Percentiles rank a stretch among this genome's conserved stretches.
Conservation (phyloP, 2,113 vertebrate genomes). For the Cyanoramphus novaezelandiae region DNA sequence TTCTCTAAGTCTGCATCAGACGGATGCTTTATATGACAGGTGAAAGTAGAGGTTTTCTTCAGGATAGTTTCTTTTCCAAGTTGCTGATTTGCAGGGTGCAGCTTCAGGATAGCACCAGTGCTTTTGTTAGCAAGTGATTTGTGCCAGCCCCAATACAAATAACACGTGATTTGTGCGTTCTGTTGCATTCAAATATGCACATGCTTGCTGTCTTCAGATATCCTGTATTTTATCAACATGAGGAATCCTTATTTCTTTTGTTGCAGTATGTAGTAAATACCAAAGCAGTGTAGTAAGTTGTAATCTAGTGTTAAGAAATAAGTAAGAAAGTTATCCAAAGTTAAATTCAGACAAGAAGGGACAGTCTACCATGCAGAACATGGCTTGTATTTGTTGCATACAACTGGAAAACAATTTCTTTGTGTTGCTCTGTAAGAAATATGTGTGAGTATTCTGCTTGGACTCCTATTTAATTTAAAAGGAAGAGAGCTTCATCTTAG, state of each 20-base stretch:
- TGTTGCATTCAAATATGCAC: background rate
- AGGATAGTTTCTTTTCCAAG: background rate
- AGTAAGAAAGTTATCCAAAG: background rate
- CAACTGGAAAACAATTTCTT: background rate
- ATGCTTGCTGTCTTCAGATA: background rate
- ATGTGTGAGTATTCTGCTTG: background rate
- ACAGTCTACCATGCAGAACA: background rate
- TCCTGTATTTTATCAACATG: background rate
- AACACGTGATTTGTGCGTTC: background rate
- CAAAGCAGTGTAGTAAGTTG: background rate
- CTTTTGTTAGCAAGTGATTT: constrained; percentile 12
- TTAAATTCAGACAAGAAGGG: background rate
- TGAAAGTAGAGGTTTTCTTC: background rate
- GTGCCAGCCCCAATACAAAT: background rate
- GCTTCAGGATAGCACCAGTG: background rate
- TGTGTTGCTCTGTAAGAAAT: background rate
- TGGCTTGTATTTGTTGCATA: background rate
- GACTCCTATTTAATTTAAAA: background rate
- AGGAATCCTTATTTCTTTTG: background rate
- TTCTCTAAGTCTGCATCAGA: background rate
- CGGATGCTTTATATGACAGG: background rate
- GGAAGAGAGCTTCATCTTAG: background rate
- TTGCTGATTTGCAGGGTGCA: background rate
- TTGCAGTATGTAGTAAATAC: background rate
- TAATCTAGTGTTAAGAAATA: background rate